phyloP scores from a whole-genome alignment of 2,888 invertebrate species.

The Anodontia alba region DNA sequence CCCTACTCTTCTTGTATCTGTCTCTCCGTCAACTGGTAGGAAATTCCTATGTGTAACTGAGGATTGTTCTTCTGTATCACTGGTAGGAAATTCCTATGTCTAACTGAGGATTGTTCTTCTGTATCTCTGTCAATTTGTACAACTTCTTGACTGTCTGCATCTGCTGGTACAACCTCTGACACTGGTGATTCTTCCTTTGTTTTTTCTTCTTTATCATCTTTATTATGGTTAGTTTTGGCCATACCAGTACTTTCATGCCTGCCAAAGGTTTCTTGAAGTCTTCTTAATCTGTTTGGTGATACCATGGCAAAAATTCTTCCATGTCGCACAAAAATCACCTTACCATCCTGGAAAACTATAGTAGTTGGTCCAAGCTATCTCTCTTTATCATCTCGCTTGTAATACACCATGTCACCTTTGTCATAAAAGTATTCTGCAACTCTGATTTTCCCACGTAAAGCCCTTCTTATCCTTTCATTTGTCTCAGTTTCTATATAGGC shows the following conservation, averaged over 20 bases:
- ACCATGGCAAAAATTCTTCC: constrained; percentile 63
- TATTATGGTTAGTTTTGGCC: not conserved
- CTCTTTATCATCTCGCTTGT: constrained; percentile 36
- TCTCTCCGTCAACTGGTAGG: not conserved
- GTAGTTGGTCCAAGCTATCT: constrained; percentile 52
- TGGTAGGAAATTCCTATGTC: not conserved
- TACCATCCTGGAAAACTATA: constrained; percentile 69
- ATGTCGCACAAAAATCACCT: constrained; percentile 64
- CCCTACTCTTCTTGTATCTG: not conserved
- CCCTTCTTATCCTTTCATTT: constrained; percentile 16
- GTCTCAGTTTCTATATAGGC: constrained; percentile 58
- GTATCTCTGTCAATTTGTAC: not conserved
- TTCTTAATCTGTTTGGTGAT: constrained; percentile 63
- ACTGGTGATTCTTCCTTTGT: not conserved
- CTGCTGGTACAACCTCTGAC: not conserved
- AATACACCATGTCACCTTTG: constrained; percentile 62
- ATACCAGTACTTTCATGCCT: not conserved
- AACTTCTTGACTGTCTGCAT: not conserved
- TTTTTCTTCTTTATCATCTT: not conserved
- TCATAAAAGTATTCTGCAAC: constrained; percentile 58
- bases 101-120: not conserved
- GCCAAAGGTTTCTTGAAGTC: not conserved
- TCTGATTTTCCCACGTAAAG: constrained; percentile 53
- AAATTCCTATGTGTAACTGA: not conserved
- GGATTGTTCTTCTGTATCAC: not conserved